Base-by-base conservation (phyloP, 2,888 invertebrate genomes). In the Boloria selene region DNA sequence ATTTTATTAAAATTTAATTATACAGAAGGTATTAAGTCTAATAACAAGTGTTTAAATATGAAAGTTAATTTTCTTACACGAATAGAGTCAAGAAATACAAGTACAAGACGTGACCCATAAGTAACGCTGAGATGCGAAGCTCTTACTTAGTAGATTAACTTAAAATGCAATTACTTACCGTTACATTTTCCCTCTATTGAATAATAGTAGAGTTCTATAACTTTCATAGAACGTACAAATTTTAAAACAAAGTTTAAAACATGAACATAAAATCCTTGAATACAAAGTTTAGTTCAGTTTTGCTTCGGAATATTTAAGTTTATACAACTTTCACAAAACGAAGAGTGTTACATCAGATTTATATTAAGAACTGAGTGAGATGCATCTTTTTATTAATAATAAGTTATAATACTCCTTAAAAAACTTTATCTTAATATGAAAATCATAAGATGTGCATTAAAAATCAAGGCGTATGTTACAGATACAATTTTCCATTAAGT, bases 261-360 rank as follows among this genome's bases (percentile, higher is more conserved):
- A 53, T 38, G 45, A 49, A 62, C 54, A 44, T n/a, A 64, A 64
- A 49, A 22, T 64, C 44, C 26, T 45, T 14, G 56, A 45, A 58
- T 45, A 26, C 38, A 50, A 63, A 64, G 26, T 64, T 64, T 31
- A 26, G 50, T 26, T 58, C 22, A 50, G 42, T 47, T 38, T 51
- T 64, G 50, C 51, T 58, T 31, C 56, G 56, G 56, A 58, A 64
- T 58, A 49, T 56, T 50, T 47, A 62, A 62, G 53, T 62, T 62
- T 17, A 38, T 47, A 47, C 62, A 54, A 47, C 47, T 54, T n/a
- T 45, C 54, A 47, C 38, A 54, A 42, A 17, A 38, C 51, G 51
- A 51, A 51, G 50, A 18, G n/a, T 22, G 18, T 51, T 38, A 22
- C n/a, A n/a, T 61, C 38, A 42, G n/a, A 26, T 51, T 18, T 10